These are phyloP conservation scores for Amblyjoppa fuscipennis DNA, from an alignment of 2,888 invertebrate genomes.

Conservation along the genomic window DNA sequence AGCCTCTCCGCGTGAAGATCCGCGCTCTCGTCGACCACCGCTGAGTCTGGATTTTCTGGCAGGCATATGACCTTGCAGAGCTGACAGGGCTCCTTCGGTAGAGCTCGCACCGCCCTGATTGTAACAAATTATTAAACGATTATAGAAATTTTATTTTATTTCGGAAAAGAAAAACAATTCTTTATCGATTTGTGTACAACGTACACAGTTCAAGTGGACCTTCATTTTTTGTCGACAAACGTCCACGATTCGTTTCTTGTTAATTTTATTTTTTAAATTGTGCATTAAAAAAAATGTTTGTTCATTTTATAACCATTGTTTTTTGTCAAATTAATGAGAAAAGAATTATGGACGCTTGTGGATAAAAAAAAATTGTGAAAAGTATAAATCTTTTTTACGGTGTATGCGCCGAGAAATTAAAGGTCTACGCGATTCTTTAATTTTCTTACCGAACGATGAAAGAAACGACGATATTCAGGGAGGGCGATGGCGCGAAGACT, in stretches of 20 bases:
- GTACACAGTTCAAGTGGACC: not conserved
- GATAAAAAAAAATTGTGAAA: too few relatives aligned
- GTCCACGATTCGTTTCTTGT: too few relatives aligned
- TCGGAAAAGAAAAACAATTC: not conserved
- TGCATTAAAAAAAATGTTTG: too few relatives aligned
- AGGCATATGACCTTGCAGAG: slow-evolving; percentile 88
- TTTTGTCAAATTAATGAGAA: too few relatives aligned
- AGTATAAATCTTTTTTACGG: too few relatives aligned
- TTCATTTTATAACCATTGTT: too few relatives aligned
- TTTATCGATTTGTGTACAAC: too few relatives aligned
- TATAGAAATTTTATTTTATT: not conserved
- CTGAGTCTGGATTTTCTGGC: slow-evolving; percentile 87
- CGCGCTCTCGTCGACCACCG: slow-evolving; percentile 87
- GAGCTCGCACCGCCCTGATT: slow-evolving; percentile 87
- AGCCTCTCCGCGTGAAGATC: slow-evolving; percentile 89
- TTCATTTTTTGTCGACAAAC: not conserved
- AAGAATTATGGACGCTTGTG: too few relatives aligned
- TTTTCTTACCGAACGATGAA: slow-evolving; percentile 86
- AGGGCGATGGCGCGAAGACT: slow-evolving; percentile 88
- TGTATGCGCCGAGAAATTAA: not conserved
- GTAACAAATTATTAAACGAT: slow-evolving; percentile 70
- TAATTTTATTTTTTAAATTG: too few relatives aligned
- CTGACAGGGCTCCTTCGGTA: slow-evolving; percentile 89
- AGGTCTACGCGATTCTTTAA: too few relatives aligned
- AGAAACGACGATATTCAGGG: slow-evolving; percentile 87